Evolutionary conservation across 2,888 invertebrate genomes (phyloP), one percentile per base, ranked within the genome.

Genomic region (Lordiphosa fenestrarum): DNA sequence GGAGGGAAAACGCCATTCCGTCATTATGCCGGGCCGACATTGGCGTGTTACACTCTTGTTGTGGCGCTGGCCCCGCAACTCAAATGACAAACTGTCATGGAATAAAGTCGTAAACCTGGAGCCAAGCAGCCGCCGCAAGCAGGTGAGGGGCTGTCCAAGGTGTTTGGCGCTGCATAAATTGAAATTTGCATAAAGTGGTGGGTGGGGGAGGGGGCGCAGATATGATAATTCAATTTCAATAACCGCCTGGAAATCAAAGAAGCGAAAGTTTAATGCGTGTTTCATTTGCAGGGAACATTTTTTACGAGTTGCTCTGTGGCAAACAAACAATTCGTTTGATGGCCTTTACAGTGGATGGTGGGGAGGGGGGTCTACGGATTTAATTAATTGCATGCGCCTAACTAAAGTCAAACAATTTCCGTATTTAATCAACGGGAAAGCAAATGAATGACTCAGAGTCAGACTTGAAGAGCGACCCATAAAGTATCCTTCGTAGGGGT

Each of bases 51-150:
- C 73, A 76, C 71, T 69, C 69, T 56, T 15, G 37, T 49, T 44
- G 36, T 15, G 6, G 15, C 15, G 47, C 9, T 25, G 13, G 21
- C 30, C 9, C 38, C 59, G 53, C 58, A 39, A 44, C 47, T 37
- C 25, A 76, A 80, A 80, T 81, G 78, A 74, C 78, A 72, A 73
- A 64, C 60, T 69, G 75, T 73, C 80, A 80, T 84, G 80, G 66
- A 78, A 80, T 71, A 74, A 74, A 72, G 69, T 74, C 84, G 67
- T 80, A 84, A 84, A 73, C 75, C 58, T 48, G 48, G 48, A 44
- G 46, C 33, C 55, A 65, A 73, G 65, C 65, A 60, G 55, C 23
- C 23, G 53, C 23, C 5, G 23, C 23, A 23, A 23, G 25, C 39
- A 38, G 47, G 47, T 36, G 55, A 47, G 57, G 58, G 47, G 51